Evolutionary conservation across 2,797 vertebrate genomes (phyloP), one percentile per base, ranked within the genome.

Genomic region (Poecile montanus): DNA sequence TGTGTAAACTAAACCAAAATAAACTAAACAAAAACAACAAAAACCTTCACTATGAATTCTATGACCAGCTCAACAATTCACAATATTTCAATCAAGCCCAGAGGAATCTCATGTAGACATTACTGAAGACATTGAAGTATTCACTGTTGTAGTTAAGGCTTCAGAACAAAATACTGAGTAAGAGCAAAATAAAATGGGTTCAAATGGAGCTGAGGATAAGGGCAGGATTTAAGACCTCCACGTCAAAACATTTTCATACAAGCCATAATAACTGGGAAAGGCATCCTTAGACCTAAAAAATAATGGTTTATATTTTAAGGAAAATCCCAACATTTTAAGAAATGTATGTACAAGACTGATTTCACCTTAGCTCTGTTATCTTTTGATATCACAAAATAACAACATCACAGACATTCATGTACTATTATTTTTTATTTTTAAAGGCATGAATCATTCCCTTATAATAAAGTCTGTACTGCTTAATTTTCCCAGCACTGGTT

Each of bases 291-390:
- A 76, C 2, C 12, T n/a, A 48, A 45, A 6, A 71, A 83, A 50
- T 30, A 40, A 61, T 16, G 0, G 30, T 38, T 40, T 83, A 5
- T 83, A 45, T 19, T 84, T 75, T 65, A 63, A 94, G 16, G 11
- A 67, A 89, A 85, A 6, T 1, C 3, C 4, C 15, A 54, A 6
- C 2, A 27, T 50, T 25, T 83, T 65, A 40, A 80, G 34, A 78
- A 58, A 60, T 4, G 12, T 21, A 42, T 0, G 0, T 45, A 47
- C 3, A 29, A 62, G 36, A 19, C 6, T n/a, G 20, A 72, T n/a
- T 73, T 85, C 21, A 73, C 12, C n/a, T 76, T 72, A 38, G 7
- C 2, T 74, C 17, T 30, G 3, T 8, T 84, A 75, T 72, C 1
- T 89, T 78, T 53, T 11, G 7, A 3, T 50, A 11, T 71, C 44